A percentile compares a stretch with the other conserved stretches of the same genome.
Evolutionary conservation across 35 echinoderm and acorn worm species (phyloP).

Genomic region (Stichopus chloronotus): DNA sequence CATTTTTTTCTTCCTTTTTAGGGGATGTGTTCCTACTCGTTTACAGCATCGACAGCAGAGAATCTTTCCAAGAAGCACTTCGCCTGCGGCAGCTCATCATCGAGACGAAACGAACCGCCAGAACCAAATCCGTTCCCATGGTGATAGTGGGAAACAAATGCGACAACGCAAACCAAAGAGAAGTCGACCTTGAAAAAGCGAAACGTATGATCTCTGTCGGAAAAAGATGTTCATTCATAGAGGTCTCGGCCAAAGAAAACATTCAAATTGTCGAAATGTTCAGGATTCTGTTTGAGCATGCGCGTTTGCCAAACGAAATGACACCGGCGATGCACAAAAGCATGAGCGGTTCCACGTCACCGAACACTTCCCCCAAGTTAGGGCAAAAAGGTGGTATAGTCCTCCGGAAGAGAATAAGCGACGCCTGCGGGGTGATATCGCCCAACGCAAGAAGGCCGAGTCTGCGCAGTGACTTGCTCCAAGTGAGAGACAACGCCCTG

Average conservation of each 20-base stretch:
- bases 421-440: conserved; percentile 90
- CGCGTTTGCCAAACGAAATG: conserved; percentile 89
- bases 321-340: conserved; percentile 82
- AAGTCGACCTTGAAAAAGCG: conserved; percentile 79
- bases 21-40: conserved; percentile 89
- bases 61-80: conserved; percentile 85
- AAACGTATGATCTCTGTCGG: conserved; percentile 71
- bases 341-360: conserved; percentile 39
- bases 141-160: conserved; percentile 92
- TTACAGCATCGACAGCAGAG: conserved; percentile 87
- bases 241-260: conserved; percentile 80
- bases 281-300: conserved; percentile 84
- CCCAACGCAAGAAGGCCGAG: conserved; percentile 89
- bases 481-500: conserved; percentile 78
- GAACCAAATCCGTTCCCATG: conserved; percentile 83
- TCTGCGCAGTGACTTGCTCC: conserved; percentile 90
- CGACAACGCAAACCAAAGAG: conserved; percentile 64
- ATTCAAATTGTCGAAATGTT: conserved; percentile 82
- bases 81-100: conserved; percentile 84
- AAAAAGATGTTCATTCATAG: conserved; percentile 78
- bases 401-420: conserved; percentile 83
- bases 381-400: conserved; percentile 64
- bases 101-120: conserved; percentile 75
- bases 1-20: conserved; percentile 33
- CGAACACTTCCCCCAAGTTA: conserved; percentile 63